Evolutionary conservation across 23 tunicate genomes (phyloP).

Genomic region (Corella eumyota): DNA sequence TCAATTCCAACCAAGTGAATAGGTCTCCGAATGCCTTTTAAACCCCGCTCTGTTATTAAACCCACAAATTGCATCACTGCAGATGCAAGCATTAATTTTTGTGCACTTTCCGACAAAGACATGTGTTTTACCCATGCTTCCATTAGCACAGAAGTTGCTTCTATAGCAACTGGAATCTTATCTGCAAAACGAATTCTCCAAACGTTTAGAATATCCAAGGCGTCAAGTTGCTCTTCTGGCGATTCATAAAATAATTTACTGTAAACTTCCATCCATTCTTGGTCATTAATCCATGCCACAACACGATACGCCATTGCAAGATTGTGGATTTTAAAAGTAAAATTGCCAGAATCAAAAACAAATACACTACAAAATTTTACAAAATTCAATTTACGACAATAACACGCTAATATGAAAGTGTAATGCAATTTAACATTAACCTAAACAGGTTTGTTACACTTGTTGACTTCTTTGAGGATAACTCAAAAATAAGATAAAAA

Average conservation of each 20-base stretch:
- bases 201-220: slow-evolving; percentile 22
- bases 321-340: no score
- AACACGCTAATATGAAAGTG: no score
- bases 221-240: slow-evolving; percentile 10
- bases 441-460: no score
- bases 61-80: slow-evolving; percentile 58
- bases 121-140: slow-evolving; percentile 6
- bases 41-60: slow-evolving; percentile 29
- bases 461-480: no score
- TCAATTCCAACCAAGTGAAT: slow-evolving; percentile 34
- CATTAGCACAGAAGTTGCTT: slow-evolving; percentile 39
- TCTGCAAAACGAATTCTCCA: slow-evolving; percentile 41
- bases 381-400: no score
- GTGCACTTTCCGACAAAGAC: slow-evolving; percentile 1
- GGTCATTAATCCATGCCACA: slow-evolving; percentile 43
- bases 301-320: slow-evolving; percentile 5
- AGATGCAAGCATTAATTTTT: slow-evolving; percentile 21
- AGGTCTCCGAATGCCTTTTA: slow-evolving; percentile 12
- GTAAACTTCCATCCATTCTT: slow-evolving; percentile 49
- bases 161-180: slow-evolving; percentile 61
- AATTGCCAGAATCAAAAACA: no score
- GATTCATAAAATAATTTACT: slow-evolving; percentile 26
- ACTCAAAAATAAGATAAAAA: no score
- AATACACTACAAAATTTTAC: no score
- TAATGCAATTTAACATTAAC: no score